Base-by-base conservation (phyloP, 2,888 invertebrate species). In the Dynastes tityus region DNA sequence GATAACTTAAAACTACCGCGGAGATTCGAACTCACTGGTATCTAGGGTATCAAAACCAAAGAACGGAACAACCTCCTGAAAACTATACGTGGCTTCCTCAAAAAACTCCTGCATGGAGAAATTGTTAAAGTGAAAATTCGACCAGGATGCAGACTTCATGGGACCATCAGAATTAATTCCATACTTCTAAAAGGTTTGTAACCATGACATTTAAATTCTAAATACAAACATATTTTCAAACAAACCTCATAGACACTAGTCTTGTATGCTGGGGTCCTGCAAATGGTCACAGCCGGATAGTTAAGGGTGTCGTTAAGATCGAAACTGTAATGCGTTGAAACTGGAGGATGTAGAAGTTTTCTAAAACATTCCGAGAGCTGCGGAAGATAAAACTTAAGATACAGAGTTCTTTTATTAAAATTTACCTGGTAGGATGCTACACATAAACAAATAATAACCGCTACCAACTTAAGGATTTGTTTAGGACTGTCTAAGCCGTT, bases 211-310 rank as follows among this genome's bases (percentile, higher is more conserved):
- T 45, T 45, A 8, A 0, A 8, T 45, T 8, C 45, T 45, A 8
- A 45, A 8, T 9, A 40, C 8, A 8, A 45, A 11, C 6, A 45
- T 8, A 1, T 45, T 45, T 11, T 1, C 8, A 2, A 45, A 45
- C 45, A 11, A 45, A 93, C 94, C 84, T 87, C 81, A 82, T 93
- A 85, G 67, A 91, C 89, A 0, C 91, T 87, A 61, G 85, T 89
- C 84, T 92, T 93, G 83, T 92, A 94, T 0, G 93, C 90, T 0
- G 94, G 94, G 77, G 92, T 92, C 29, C 92, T 89, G 82, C 94
- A 94, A 81, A 94, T 89, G 0, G 94, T 94, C 0, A 94, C 85
- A 65, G 93, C 93, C 0, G 94, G 94, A 87, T 94, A 94, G 81
- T 90, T 87, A 75, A 94, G 89, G 0, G 92, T 92, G 45, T 92